A percentile compares a stretch with the other conserved stretches of the same genome.
Evolutionary conservation across 2,113 vertebrate species (phyloP).

Genomic region (Chloroceryle aenea): DNA sequence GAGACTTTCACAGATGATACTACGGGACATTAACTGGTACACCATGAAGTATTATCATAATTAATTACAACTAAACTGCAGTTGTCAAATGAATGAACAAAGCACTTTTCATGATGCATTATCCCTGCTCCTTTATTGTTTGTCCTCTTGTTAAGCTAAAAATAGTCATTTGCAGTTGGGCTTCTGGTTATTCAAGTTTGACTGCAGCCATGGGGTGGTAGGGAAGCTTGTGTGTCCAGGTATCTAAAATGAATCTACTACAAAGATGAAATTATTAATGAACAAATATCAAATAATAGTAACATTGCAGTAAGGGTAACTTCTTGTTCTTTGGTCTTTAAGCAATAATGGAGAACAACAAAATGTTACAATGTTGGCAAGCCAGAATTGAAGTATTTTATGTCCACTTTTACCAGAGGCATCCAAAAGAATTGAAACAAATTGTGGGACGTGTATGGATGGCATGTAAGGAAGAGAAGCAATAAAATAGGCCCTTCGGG

Average conservation of each 20-base stretch:
- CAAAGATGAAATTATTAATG: not conserved
- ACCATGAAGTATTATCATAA: slow-evolving; percentile 35
- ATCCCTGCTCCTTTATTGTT: slow-evolving; percentile 19
- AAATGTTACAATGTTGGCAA: not conserved
- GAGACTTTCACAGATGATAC: slow-evolving; percentile 5
- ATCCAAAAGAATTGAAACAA: not conserved
- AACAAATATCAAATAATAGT: not conserved
- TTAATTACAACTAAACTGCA: slow-evolving; percentile 54
- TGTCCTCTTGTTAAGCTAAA: slow-evolving; percentile 15
- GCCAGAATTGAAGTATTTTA: too few species aligned
- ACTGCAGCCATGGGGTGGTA: not conserved
- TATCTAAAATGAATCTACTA: not conserved
- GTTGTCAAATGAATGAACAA: slow-evolving; percentile 51
- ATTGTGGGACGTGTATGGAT: not conserved
- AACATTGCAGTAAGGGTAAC: not conserved
- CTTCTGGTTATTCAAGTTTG: not conserved
- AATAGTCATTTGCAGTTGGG: not conserved
- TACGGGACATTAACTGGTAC: not conserved
- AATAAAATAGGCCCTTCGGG: not conserved
- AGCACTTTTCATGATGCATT: slow-evolving; percentile 38
- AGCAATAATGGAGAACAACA: not conserved
- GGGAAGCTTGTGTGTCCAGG: fast-evolving
- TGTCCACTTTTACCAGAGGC: not conserved
- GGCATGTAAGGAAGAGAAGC: not conserved
- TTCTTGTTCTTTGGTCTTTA: not conserved